phyloP scores from a whole-genome alignment of 1,140 invertebrate genomes.

The Trichonephila clavata region DNA sequence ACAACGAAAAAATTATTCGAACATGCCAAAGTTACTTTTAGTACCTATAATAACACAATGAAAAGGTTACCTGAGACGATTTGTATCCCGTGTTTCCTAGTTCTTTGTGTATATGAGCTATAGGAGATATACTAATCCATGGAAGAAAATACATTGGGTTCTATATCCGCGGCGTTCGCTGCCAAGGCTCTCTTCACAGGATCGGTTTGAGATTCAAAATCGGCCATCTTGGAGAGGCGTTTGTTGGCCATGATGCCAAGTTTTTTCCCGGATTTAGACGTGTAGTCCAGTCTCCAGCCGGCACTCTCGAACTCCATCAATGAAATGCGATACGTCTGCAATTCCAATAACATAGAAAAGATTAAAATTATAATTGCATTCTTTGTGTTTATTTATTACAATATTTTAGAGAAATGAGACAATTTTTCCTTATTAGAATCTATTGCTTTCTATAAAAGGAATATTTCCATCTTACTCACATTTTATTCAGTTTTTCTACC shows the following conservation, averaged over 20 bases:
- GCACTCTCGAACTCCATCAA: conserved; percentile 71
- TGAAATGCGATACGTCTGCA: conserved; percentile 71
- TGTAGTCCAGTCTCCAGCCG: conserved; percentile 68
- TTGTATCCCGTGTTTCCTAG: conserved; percentile 55
- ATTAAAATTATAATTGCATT: no score
- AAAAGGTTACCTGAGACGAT: conserved; percentile 58
- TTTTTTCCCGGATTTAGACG: conserved; percentile 61
- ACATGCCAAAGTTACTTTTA: no score
- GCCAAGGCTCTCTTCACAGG: conserved; percentile 77
- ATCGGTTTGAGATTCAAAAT: conserved; percentile 79
- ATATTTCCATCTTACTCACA: no score
- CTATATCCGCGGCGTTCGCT: conserved; percentile 78
- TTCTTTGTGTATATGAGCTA: conserved; percentile 78
- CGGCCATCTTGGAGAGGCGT: conserved; percentile 69
- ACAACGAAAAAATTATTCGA: no score
- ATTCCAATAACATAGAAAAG: no score
- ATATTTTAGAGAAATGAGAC: no score
- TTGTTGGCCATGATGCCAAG: conserved; percentile 68
- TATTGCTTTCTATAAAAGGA: no score
- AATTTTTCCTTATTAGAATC: no score
- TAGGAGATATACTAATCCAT: conserved; percentile 78
- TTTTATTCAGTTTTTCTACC: no score
- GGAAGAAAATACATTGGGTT: conserved; percentile 77
- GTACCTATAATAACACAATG: no score
- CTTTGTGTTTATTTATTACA: no score